Evolutionary conservation across 2,113 vertebrate species (phyloP).

Genomic region (Anas platyrhynchos): DNA sequence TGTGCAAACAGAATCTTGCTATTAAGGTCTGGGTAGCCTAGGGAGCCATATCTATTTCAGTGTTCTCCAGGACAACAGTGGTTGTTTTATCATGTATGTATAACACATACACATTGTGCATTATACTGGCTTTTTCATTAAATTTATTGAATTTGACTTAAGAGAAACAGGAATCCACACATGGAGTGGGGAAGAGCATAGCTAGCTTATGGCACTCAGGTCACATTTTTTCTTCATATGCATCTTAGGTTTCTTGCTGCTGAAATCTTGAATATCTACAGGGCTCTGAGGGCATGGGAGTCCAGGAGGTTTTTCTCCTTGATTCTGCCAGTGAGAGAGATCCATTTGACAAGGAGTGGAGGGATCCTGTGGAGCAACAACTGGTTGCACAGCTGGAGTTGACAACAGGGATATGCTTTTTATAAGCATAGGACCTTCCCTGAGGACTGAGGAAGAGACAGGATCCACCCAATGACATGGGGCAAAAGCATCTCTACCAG

Average conservation of each 20-base stretch:
- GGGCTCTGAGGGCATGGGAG: not conserved
- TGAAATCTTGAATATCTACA: not conserved
- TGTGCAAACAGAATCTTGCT: not conserved
- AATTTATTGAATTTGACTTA: not conserved
- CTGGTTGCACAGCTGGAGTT: not conserved
- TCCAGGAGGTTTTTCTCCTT: not conserved
- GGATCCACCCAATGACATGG: not conserved
- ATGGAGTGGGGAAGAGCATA: not conserved
- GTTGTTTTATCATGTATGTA: not conserved
- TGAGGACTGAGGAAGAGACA: not conserved
- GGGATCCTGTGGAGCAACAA: not conserved
- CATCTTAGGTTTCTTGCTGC: not conserved
- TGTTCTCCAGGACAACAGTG: not conserved
- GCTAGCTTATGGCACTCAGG: not conserved
- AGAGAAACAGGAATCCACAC: not conserved
- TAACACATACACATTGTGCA: not conserved
- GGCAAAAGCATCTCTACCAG: not conserved
- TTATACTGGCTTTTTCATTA: not conserved
- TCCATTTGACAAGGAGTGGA: not conserved
- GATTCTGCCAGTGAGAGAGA: not conserved
- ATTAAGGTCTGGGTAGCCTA: not conserved
- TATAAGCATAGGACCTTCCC: not conserved
- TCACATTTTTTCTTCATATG: not conserved
- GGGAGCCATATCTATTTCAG: not conserved
- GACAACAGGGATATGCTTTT: not conserved